Evolutionary conservation across 2,888 invertebrate genomes (phyloP).

Genomic region (Pollenia angustigena): DNA sequence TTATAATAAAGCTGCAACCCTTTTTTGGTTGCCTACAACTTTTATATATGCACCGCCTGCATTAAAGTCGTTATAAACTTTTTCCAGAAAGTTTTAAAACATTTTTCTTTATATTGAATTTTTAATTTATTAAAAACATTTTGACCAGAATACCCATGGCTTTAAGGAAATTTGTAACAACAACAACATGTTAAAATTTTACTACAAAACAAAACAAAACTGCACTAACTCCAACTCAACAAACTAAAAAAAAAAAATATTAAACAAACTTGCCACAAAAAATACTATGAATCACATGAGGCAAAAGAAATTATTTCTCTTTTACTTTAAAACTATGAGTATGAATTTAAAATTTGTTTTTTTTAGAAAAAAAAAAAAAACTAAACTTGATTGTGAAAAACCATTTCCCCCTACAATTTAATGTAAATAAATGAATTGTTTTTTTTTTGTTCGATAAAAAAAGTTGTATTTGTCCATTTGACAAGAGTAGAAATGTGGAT

Average conservation of each 20-base stretch:
- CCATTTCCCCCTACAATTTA: constrained; percentile 20
- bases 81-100: neutral
- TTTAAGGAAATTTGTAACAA: neutral
- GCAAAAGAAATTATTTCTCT: constrained; percentile 7
- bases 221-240: neutral
- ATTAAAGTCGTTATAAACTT: too few species aligned
- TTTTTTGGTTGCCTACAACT: too few species aligned
- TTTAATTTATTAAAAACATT: neutral
- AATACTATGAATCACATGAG: constrained; percentile 16
- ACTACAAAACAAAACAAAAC: neutral
- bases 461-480: constrained; percentile 14
- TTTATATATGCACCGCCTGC: too few species aligned
- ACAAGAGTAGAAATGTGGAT: neutral
- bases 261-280: neutral
- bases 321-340: constrained; percentile 17
- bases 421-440: constrained; percentile 1
- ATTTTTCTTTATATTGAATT: neutral
- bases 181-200: neutral
- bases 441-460: neutral
- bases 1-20: too few species aligned
- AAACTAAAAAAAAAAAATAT: too few species aligned
- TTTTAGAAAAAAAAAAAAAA: neutral
- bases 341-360: constrained; percentile 20
- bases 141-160: constrained; percentile 1
- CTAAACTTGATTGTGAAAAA: neutral